Conservation (phyloP, 2,113 vertebrate species). For the Zeus faber region DNA sequence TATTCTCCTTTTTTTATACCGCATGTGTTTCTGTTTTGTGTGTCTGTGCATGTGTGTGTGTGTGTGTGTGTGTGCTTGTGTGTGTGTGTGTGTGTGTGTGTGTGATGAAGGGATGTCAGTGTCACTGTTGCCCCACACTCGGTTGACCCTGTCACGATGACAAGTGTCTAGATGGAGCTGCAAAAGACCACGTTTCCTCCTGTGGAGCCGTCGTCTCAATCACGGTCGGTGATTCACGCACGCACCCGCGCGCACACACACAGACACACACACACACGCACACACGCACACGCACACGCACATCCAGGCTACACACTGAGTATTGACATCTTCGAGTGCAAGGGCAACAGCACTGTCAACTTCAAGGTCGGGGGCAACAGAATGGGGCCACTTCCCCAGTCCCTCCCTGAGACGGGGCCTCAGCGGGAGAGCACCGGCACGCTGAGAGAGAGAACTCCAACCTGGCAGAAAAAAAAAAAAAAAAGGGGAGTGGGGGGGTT, state of each 20-base stretch:
- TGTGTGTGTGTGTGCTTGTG: slow-evolving; percentile 6
- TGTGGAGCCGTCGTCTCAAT: too few species aligned
- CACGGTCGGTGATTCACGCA: slow-evolving; percentile 38
- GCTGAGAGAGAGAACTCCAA: too few species aligned
- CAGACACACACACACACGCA: slow-evolving; percentile 8
- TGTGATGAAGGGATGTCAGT: slow-evolving; percentile 48
- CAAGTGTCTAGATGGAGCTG: slow-evolving; percentile 12
- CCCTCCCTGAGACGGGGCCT: slow-evolving; percentile 42
- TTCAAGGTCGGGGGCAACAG: slow-evolving; percentile 44
- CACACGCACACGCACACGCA: slow-evolving; percentile 2
- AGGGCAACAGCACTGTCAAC: slow-evolving; percentile 55
- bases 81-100: slow-evolving; percentile 16
- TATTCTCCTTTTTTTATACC: too few species aligned
- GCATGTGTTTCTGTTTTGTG: too few species aligned
- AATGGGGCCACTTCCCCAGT: slow-evolving; percentile 25
- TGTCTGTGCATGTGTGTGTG: slow-evolving; percentile 16
- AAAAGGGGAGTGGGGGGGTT: too few species aligned
- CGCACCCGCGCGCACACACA: too few species aligned
- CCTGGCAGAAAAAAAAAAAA: too few species aligned
- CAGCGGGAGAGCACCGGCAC: too few species aligned
- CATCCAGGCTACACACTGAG: background rate
- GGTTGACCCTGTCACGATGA: slow-evolving; percentile 63
- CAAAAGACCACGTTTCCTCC: too few species aligned
- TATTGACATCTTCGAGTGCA: slow-evolving; percentile 50
- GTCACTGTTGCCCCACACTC: too few species aligned